Evolutionary conservation across 2,797 vertebrate species (phyloP), one percentile per base, ranked within the genome.

Genomic region (Adelosebastes latens): DNA sequence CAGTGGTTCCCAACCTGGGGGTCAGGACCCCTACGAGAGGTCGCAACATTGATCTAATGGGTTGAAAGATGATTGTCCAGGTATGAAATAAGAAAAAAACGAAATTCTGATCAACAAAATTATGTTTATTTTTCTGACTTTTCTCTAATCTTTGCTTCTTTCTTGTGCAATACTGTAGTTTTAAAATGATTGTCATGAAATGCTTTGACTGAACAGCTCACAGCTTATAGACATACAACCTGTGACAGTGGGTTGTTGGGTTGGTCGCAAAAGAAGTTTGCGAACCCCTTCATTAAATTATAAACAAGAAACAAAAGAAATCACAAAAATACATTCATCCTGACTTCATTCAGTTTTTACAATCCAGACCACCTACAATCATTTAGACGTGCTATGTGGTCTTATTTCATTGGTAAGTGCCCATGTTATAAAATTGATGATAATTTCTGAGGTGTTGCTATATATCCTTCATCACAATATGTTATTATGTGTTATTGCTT

Each of bases 261-360:
- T 58, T 22, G 14, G 24, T 68, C 0, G 8, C 8, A 63, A 12
- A 4, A 42, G 20, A 39, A 13, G 1, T 3, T 20, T 53, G 20
- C 14, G 4, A 55, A n/a, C 1, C 2, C 0, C 16, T 52, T 9
- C 1, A 13, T 53, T 53, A 12, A 18, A 68, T 55, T 7, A 24
- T 36, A 68, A 53, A 68, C 7, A 11, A n/a, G 20, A 13, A 14
- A 42, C 39, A 42, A 14, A 39, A 70, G 9, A 6, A 24, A 39
- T 49, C 6, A 42, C 14, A 42, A 14, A 39, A 36, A 55, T 12
- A 13, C 11, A 58, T 27, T 34, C 64, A 52, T 52, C 36, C 12
- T 61, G 13, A 31, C 12, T 84, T 72, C 36, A 64, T 73, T 77
- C 24, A 70, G 32, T 68, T 10, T 63, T 58, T 22, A 63, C 27